Evolutionary conservation across 2,888 invertebrate genomes (phyloP).

Genomic region (Chelonus formosanus): DNA sequence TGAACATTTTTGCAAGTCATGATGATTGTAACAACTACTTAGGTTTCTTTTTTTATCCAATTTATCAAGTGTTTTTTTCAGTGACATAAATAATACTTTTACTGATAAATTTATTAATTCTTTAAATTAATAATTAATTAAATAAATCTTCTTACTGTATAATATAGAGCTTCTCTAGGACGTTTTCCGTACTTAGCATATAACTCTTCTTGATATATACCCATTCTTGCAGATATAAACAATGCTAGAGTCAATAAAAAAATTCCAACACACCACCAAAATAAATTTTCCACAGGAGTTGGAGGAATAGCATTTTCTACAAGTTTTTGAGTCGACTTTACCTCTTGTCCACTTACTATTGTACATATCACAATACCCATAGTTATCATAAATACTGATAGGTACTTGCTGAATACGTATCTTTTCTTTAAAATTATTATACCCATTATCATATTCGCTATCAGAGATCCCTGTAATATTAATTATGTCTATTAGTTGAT

Average conservation of each 20-base stretch:
- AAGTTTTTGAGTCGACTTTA: conserved; percentile 67
- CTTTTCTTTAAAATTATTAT: conserved; percentile 85
- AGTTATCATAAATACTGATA: conserved; percentile 92
- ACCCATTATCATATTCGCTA: conserved; percentile 96
- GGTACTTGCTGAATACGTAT: conserved; percentile 84
- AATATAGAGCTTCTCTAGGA: conserved; percentile 87
- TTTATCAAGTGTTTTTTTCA: no score
- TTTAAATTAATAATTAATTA: neutral
- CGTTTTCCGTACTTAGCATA: conserved; percentile 88
- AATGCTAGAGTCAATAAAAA: conserved; percentile 85
- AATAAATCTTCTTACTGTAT: conserved; percentile 70
- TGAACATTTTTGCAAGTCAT: no score
- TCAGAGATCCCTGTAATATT: conserved; percentile 81
- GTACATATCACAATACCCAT: conserved; percentile 93
- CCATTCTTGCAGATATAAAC: conserved; percentile 94
- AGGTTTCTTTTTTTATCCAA: no score
- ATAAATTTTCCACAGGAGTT: conserved; percentile 67
- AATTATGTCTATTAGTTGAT: conserved; percentile 1
- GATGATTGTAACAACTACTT: no score
- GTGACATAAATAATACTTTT: no score
- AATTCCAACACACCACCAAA: conserved; percentile 79
- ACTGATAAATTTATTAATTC: neutral
- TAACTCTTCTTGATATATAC: conserved; percentile 90
- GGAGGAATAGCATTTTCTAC: conserved; percentile 60
- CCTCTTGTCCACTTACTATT: conserved; percentile 81